phyloP scores from a whole-genome alignment of 2,888 invertebrate species.

The Clusia tigrina region DNA sequence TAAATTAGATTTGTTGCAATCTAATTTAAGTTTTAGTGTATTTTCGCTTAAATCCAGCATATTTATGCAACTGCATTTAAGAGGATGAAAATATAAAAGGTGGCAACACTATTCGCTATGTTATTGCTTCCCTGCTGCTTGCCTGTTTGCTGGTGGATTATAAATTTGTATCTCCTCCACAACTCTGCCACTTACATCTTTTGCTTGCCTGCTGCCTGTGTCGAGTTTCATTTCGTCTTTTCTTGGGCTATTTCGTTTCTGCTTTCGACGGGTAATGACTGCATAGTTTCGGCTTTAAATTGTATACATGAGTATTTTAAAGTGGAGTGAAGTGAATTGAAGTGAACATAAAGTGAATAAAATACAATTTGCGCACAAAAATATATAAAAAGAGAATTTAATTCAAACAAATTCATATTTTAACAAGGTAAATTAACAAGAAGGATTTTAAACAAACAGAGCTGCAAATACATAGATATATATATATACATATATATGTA shows the following conservation, averaged over 20 bases:
- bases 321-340: background rate
- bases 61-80: too few relatives aligned
- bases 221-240: constrained; percentile 12
- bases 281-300: constrained; percentile 14
- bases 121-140: background rate
- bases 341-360: too few relatives aligned
- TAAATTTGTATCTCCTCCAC: background rate
- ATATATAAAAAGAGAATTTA: too few relatives aligned
- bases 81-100: too few relatives aligned
- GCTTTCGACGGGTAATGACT: constrained; percentile 35
- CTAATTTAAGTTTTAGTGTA: too few relatives aligned
- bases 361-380: too few relatives aligned
- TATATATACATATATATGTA: too few relatives aligned
- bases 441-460: too few relatives aligned
- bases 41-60: too few relatives aligned
- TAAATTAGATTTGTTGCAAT: too few relatives aligned
- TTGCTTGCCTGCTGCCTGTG: background rate
- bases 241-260: constrained; percentile 32
- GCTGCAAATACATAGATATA: too few relatives aligned
- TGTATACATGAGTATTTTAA: background rate
- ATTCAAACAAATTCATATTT: background rate
- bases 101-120: too few relatives aligned
- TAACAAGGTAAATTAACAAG: background rate
- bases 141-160: background rate
- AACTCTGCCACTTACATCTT: background rate